A percentile compares a stretch with the other conserved stretches of the same genome.
Conservation (phyloP, 2,797 vertebrate genomes). For the Paedocypris micromegethes region DNA sequence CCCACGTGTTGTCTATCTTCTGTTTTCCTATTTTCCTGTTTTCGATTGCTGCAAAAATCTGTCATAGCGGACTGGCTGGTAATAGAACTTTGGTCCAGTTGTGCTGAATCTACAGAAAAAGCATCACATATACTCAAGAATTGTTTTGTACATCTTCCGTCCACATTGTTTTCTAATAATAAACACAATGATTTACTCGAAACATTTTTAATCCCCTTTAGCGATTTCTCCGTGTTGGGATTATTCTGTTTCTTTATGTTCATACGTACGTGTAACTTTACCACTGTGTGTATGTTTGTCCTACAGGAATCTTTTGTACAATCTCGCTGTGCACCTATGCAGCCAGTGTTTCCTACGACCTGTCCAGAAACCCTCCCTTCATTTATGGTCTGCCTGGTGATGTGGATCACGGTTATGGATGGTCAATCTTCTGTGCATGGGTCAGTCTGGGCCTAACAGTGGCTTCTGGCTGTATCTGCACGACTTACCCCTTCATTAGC, state of each 20-base stretch:
- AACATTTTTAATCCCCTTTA: too few species aligned
- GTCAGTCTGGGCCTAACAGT: slow-evolving; percentile 76
- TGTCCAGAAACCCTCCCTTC: slow-evolving; percentile 78
- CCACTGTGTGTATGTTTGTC: slow-evolving; percentile 25
- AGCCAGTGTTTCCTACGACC: slow-evolving; percentile 79
- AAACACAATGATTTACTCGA: too few species aligned
- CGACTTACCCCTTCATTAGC: slow-evolving; percentile 74
- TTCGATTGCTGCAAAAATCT: background rate
- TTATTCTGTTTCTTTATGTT: background rate
- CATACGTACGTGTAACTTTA: background rate
- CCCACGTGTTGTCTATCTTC: slow-evolving; percentile 16
- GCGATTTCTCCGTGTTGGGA: too few species aligned
- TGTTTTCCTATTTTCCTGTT: background rate
- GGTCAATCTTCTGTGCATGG: slow-evolving; percentile 82
- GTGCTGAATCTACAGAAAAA: too few species aligned
- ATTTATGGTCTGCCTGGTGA: slow-evolving; percentile 78
- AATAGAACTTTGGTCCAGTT: too few species aligned
- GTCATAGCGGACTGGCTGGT: too few species aligned
- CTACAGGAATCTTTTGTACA: slow-evolving; percentile 81
- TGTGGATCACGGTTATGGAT: slow-evolving; percentile 81
- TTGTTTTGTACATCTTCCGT: too few species aligned
- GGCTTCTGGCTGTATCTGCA: slow-evolving; percentile 76
- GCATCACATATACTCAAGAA: too few species aligned
- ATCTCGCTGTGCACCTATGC: slow-evolving; percentile 82
- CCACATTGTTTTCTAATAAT: too few species aligned